phyloP scores from a whole-genome alignment of 2,797 vertebrate species.

The Emydoidea blandingii region DNA sequence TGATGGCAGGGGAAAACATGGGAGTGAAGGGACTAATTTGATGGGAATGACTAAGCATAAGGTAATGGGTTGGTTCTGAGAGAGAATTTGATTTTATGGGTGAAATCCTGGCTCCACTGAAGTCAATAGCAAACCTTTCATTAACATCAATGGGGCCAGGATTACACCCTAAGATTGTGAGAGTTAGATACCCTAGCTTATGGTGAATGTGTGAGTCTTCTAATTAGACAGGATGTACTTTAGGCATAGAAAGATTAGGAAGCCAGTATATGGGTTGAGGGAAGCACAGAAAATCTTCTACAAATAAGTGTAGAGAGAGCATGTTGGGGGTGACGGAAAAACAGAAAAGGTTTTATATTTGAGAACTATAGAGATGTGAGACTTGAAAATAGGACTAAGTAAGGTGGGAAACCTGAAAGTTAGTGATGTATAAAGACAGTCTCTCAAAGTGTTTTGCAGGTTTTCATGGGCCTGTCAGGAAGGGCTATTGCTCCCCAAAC shows the following conservation, averaged over 20 bases:
- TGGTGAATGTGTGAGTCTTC: no score
- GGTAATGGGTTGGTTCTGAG: not conserved
- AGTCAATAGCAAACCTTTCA: not conserved
- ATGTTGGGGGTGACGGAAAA: no score
- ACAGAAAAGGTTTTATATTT: no score
- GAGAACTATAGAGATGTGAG: no score
- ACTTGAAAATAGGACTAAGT: no score
- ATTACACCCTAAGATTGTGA: not conserved
- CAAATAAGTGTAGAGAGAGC: not conserved
- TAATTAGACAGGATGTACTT: not conserved
- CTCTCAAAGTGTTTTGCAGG: no score
- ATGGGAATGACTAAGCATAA: not conserved
- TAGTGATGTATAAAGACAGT: no score
- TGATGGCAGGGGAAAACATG: not conserved
- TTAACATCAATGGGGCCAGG: accelerated
- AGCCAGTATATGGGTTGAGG: accelerated
- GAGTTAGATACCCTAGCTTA: no score
- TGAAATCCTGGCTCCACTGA: not conserved
- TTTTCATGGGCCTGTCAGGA: no score
- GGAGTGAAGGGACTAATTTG: not conserved
- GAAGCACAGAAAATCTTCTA: not conserved
- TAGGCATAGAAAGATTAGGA: not conserved
- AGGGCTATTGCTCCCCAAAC: no score
- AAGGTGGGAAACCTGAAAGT: no score
- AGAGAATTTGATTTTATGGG: not conserved